Evolutionary conservation across 2,113 vertebrate genomes (phyloP), one percentile per base, ranked within the genome.

Genomic region (Peromyscus polionotus): DNA sequence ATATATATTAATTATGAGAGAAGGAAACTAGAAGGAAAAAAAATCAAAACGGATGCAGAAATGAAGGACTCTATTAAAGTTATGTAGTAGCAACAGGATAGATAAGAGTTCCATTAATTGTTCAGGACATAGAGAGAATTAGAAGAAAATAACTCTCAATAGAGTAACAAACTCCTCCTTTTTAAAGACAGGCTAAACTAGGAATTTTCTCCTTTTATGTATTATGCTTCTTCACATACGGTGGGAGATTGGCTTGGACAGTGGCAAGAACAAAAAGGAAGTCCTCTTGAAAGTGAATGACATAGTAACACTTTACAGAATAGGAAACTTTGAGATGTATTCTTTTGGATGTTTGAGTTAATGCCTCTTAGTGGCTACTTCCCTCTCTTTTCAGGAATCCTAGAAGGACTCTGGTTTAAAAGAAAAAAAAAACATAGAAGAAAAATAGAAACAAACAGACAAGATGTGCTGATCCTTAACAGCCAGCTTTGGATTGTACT

Each of bases 281-380:
- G 5, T 51, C 20, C 39, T 54, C 16, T 68, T 67, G 5, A 68
- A 96, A 57, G 1, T n/a, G 0, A 93, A 85, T 90, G 10, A 68
- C 70, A 59, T 85, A 94, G 39, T 12, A 80, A 8, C 24, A 73
- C 19, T 88, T 77, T 48, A 93, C 51, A 65, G n/a, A 92, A 68
- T 9, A 93, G 70, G 45, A 90, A 90, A 81, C 42, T 59, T 84
- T 3, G 48, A 77, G 45, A 45, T 77, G n/a, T 68, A 16, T 68
- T 67, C 31, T 96, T 93, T 92, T 73, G 31, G 45, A 80, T 95
- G 70, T 67, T 87, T 73, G 65, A 95, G 20, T 93, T 95, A 75
- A 45, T 88, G 20, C 80, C 59, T 57, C 11, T 96, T 11, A 93
- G 63, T 45, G 84, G 2, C 76, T 75, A 11, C 92, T 97, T 89